These are phyloP conservation scores for Silurus meridionalis DNA, from an alignment of 2,113 vertebrate genomes.

Conservation along the genomic window DNA sequence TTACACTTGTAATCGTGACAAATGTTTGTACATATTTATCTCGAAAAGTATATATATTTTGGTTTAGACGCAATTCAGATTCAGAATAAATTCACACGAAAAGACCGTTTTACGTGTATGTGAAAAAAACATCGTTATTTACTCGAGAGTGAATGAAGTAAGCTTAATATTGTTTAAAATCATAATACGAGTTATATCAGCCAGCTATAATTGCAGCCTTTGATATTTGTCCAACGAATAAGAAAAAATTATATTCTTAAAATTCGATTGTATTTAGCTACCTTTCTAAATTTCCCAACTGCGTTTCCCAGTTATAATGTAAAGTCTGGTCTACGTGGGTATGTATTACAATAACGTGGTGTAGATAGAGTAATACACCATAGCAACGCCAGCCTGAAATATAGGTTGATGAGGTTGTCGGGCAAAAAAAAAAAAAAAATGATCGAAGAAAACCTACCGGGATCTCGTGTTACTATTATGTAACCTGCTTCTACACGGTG, in stretches of 20 bases:
- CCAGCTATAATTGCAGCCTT: not conserved
- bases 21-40: not conserved
- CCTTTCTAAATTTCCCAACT: not conserved
- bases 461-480: slow-evolving; percentile 66
- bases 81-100: not conserved
- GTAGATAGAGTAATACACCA: slow-evolving; percentile 59
- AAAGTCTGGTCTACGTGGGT: not conserved
- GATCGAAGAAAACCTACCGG: slow-evolving; percentile 61
- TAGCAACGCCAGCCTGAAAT: slow-evolving; percentile 64
- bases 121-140: not conserved
- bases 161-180: not conserved
- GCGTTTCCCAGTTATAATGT: not conserved
- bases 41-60: not conserved
- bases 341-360: not conserved
- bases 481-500: slow-evolving; percentile 51
- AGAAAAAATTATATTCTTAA: not conserved
- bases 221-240: not conserved
- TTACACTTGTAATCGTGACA: not conserved
- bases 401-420: slow-evolving; percentile 65
- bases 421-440: slow-evolving; percentile 60
- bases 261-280: not conserved
- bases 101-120: not conserved
- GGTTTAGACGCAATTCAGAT: not conserved
- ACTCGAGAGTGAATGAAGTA: not conserved
- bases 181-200: not conserved